A percentile compares a stretch with the other conserved stretches of the same genome.
Conservation (phyloP, 1,140 invertebrate genomes). For the Trachymyrmex septentrionalis region DNA sequence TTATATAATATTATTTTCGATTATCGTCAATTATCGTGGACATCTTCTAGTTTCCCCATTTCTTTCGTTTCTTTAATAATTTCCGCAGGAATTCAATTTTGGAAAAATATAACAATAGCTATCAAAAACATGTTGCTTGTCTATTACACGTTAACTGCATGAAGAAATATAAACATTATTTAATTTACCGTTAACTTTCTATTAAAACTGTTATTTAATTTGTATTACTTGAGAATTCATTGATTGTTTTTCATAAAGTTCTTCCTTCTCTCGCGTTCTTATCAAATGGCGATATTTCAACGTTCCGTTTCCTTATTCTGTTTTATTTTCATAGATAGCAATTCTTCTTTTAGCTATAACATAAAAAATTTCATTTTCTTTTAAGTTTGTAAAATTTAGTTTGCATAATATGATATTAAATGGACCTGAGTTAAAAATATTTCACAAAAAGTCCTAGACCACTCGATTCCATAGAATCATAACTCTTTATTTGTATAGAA, state of each 20-base stretch:
- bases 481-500: too few species aligned
- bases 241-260: constrained; percentile 51
- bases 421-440: constrained; percentile 54
- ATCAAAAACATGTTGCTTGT: neutral
- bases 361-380: neutral
- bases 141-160: neutral
- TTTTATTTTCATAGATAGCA: constrained; percentile 59
- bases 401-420: neutral
- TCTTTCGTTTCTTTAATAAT: neutral
- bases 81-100: neutral
- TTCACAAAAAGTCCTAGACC: constrained; percentile 2
- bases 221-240: neutral
- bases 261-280: constrained; percentile 25
- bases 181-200: neutral
- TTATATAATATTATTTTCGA: neutral
- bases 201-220: neutral
- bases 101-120: neutral
- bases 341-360: constrained; percentile 45
- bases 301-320: constrained; percentile 35
- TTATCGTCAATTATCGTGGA: neutral
- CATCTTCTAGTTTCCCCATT: neutral
- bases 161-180: neutral
- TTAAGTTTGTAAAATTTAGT: constrained; percentile 1
- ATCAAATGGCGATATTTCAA: constrained; percentile 23
- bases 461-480: too few species aligned